Percentiles rank a stretch among this genome's conserved stretches.
Conservation (phyloP, 2,888 invertebrate genomes). For the Chironomus tentans region DNA sequence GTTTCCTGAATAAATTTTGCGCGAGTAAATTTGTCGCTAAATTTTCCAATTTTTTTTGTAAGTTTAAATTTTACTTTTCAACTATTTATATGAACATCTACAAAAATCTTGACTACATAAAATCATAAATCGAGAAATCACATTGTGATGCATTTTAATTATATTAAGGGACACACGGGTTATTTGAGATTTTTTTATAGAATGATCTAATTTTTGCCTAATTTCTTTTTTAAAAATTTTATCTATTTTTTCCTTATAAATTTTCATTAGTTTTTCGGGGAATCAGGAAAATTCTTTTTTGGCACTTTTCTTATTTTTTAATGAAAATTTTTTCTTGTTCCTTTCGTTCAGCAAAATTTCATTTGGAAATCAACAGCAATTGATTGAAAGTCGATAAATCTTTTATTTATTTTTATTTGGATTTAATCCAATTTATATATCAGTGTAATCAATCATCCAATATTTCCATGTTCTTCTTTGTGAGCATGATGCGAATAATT, state of each 20-base stretch:
- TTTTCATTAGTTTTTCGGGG: background rate
- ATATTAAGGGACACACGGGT: background rate
- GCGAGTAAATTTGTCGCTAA: background rate
- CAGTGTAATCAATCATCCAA: too few relatives aligned
- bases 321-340: background rate
- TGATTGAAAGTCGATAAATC: too few relatives aligned
- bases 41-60: background rate
- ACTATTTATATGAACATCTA: background rate
- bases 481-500: too few relatives aligned
- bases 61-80: background rate
- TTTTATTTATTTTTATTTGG: too few relatives aligned
- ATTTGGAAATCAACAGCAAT: too few relatives aligned
- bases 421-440: too few relatives aligned
- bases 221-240: background rate
- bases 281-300: background rate
- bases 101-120: background rate
- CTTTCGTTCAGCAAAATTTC: too few relatives aligned
- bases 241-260: background rate
- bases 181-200: background rate
- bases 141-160: background rate
- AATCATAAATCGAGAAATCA: background rate
- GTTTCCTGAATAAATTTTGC: background rate
- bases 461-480: too few relatives aligned
- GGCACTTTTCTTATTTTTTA: background rate
- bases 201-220: background rate